Evolutionary conservation across 2,888 invertebrate species (phyloP).

Genomic region (Norana najaformis): DNA sequence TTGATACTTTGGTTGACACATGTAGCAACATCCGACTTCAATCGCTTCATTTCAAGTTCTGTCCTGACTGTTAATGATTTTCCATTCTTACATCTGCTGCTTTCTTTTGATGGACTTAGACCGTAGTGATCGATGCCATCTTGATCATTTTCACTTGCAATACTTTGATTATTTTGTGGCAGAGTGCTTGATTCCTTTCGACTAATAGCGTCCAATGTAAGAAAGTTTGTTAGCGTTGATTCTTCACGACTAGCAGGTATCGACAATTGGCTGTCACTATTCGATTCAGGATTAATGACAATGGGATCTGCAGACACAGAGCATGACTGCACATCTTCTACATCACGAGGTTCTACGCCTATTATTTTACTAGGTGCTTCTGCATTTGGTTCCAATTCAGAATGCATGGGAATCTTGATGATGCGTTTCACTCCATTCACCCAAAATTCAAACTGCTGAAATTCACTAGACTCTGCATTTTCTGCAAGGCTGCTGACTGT

Average conservation of each 20-base stretch:
- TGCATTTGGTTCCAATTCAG: neutral
- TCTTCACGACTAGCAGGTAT: neutral
- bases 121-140: neutral
- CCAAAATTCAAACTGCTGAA: conserved; percentile 3
- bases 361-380: neutral
- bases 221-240: neutral
- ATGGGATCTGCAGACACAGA: neutral
- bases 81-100: neutral
- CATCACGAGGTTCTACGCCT: neutral
- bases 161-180: neutral
- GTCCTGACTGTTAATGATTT: neutral
- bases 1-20: neutral
- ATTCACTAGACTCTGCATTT: neutral
- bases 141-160: neutral
- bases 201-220: neutral
- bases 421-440: conserved; percentile 9
- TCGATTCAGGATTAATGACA: conserved; percentile 5
- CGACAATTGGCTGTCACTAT: neutral
- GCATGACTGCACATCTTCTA: neutral
- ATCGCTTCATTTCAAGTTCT: neutral
- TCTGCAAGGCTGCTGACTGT: neutral
- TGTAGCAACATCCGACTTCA: neutral
- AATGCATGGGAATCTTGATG: neutral
- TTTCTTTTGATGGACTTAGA: neutral
- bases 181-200: neutral